A percentile compares a stretch with the other conserved stretches of the same genome.
Evolutionary conservation across 2,113 vertebrate species (phyloP).

Genomic region (Anolis sagrei): DNA sequence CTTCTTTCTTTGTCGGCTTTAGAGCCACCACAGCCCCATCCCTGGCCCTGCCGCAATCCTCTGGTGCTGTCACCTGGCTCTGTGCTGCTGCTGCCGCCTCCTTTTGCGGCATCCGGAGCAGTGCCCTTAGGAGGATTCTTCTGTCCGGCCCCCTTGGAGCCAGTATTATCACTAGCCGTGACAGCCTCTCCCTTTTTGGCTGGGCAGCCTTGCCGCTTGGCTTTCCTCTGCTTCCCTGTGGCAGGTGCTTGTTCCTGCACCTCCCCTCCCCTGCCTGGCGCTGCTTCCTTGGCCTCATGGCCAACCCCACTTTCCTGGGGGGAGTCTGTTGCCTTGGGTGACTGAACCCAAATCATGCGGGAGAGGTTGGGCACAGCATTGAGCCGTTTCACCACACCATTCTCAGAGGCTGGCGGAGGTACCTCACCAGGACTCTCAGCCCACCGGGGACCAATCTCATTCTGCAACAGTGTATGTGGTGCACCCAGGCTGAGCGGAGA

Average conservation of each 20-base stretch:
- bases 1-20: conserved; percentile 79
- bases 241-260: not conserved
- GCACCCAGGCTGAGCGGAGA: conserved; percentile 91
- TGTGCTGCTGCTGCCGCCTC: accelerated
- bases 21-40: conserved; percentile 41
- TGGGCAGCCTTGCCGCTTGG: conserved; percentile 86
- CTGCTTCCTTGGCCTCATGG: conserved; percentile 61
- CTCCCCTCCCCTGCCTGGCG: conserved; percentile 72
- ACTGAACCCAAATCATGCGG: conserved; percentile 91
- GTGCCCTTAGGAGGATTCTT: conserved; percentile 70
- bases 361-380: conserved; percentile 89
- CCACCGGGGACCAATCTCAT: conserved; percentile 76
- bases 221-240: conserved; percentile 84
- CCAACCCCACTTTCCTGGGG: conserved; percentile 59
- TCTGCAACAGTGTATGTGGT: conserved; percentile 76
- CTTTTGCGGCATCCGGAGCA: conserved; percentile 43
- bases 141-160: conserved; percentile 75
- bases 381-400: conserved; percentile 87
- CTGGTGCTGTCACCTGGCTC: conserved; percentile 76
- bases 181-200: conserved; percentile 71
- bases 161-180: conserved; percentile 53
- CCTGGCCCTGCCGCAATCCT: conserved; percentile 70
- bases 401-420: conserved; percentile 63
- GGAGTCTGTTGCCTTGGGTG: conserved; percentile 81
- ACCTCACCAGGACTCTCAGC: conserved; percentile 69